Base-by-base conservation (phyloP, 2,888 invertebrate genomes). In the Pilophorus perplexus region DNA sequence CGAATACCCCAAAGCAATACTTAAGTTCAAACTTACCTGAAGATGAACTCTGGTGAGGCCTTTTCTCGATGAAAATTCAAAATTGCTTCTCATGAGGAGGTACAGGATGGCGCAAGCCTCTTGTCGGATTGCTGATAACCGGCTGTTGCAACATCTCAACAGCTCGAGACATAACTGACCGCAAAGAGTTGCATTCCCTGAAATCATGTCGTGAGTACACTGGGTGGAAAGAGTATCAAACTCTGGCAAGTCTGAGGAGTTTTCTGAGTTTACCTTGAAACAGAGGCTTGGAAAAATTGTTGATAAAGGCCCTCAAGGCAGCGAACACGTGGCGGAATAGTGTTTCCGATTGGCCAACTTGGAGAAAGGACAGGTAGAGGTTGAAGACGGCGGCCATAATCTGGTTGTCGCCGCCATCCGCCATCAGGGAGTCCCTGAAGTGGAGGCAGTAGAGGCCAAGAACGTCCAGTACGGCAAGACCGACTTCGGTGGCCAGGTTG, bases 21-120 rank as follows among this genome's bases (percentile, higher is more conserved):
- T n/a, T n/a, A n/a, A n/a, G n/a, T 8, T 6, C 33, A 12, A 33
- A 33, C 33, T 33, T 74, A 87, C 87, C 84, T 94, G 93, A 52
- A 93, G 79, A 75, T 94, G 94, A 0, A 95, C 93, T 70, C 95
- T 80, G 0, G 92, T 94, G 69, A 95, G 81, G 67, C 89, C 89
- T 72, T 89, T 89, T 38, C 89, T 84, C 60, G 86, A 83, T 50
- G 88, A 89, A 75, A 90, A 92, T 75, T 95, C 93, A 79, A 91
- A 96, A 80, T 95, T 95, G 75, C 91, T 91, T 71, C 94, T 83
- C 94, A 96, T 94, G 28, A 96, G 82, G 57, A 94, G 80, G 78
- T 95, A 96, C 1, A 96, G 81, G 23, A 94, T 86, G 48, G 93
- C 93, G 74, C 93, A 93, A 0, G 95, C 90, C 76, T 95, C 95